Evolutionary conservation across 2,797 vertebrate genomes (phyloP), one percentile per base, ranked within the genome.

Genomic region (Cyprinodon diabolis): DNA sequence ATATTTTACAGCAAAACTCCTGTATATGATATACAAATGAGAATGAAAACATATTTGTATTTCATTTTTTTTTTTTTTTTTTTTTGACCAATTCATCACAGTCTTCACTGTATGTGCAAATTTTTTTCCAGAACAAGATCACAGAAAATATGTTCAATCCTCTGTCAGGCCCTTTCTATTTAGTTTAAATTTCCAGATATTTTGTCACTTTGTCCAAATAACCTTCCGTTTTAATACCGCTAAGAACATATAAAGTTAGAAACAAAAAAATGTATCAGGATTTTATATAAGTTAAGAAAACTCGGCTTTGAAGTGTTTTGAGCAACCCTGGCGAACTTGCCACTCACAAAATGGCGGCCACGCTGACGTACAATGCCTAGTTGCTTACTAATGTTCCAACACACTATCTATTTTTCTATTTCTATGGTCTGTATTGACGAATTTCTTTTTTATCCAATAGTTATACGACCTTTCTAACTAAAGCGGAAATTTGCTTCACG

Each of bases 361-460:
- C 6, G 6, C 19, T 47, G n/a, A 65, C 60, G 19, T 63, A 43
- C 21, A 14, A 37, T 60, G 17, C 19, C 19, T 17, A 45, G 9
- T n/a, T 2, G 48, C 12, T 49, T 12, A 49, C 6, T 5, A 37
- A 15, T 43, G 40, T 43, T 14, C 35, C 17, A 62, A 45, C 14
- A 40, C 1, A 0, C 11, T 21, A 3, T 65, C 12, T 65, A 14
- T 6, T 23, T 6, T 23, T 45, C 12, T 1, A 6, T 43, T 43
- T 63, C 40, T 65, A 47, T 15, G 21, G 5, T 45, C 43, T 1
- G 0, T 13, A 13, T 23, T 65, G 62, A 23, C 21, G 1, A 0
- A 2, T 37, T 13, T 57, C 10, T 45, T 15, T 0, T 0, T 40
- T 75, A 75, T 35, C 90, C 87, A 93, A 91, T 91, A 48, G 68